Base-by-base conservation (phyloP, 2,888 invertebrate species). In the Eurytoma adleriae region DNA sequence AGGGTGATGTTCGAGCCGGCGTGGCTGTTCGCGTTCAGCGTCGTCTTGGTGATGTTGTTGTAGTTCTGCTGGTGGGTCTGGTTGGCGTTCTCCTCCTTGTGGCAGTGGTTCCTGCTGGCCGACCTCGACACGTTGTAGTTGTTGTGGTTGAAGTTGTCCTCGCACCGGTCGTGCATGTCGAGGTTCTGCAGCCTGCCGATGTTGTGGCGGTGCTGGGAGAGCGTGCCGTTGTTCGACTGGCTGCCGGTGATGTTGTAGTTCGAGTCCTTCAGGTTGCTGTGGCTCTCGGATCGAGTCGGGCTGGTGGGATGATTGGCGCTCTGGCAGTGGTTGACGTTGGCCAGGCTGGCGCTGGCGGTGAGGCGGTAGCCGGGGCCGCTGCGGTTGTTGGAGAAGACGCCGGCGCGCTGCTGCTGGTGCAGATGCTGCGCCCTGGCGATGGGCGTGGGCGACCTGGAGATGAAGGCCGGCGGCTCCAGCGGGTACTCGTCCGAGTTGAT, bases 321-420 rank as follows among this genome's bases (percentile, higher is more conserved):
- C 67, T 90, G 89, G 85, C 91, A 89, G 84, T 90, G 89, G 84
- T 91, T 91, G 3, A 91, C 91, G 74, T 91, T 91, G 5, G 91
- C 91, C 59, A 91, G 73, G 79, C 91, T 91, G 1, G 91, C 89
- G 18, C 90, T 90, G 20, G 90, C 86, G 0, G 90, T 90, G 7
- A 91, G 79, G 77, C 89, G 85, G 83, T 88, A 90, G 16, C 83
- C 83, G 0, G 83, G 77, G 0, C 83, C 83, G 14, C 57, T 79
- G 5, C 83, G 76, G 27, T 83, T 83, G 27, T 77, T 83, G 3
- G 52, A 10, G 79, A 89, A 80, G 16, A 74, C 73, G 14, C 64
- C 75, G 64, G 68, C 18, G 27, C 77, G 70, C 50, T 67, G 75
- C 56, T 77, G 70, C 20, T 78, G 78, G 13, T 5, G 85, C 82